Conservation (phyloP, 2,797 vertebrate species). For the Gallinago solitaria region DNA sequence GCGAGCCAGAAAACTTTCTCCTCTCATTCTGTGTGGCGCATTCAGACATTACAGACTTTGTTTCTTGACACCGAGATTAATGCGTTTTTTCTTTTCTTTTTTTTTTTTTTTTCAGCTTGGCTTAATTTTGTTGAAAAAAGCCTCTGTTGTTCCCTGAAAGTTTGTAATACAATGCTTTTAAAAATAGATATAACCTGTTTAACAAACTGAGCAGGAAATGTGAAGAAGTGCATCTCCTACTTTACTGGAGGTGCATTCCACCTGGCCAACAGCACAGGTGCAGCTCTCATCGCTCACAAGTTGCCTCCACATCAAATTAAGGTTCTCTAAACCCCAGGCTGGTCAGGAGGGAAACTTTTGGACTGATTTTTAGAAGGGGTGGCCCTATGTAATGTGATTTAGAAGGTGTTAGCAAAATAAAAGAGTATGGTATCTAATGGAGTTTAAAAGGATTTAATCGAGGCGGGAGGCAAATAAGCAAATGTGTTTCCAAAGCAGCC, state of each 20-base stretch:
- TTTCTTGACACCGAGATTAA: slow-evolving; percentile 50
- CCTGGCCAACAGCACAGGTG: slow-evolving; percentile 70
- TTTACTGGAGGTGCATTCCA: slow-evolving; percentile 70
- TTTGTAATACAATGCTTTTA: slow-evolving; percentile 49
- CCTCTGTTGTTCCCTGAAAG: slow-evolving; percentile 24
- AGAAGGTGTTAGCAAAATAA: background rate
- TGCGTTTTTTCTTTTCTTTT: background rate
- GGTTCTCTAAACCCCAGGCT: slow-evolving; percentile 9
- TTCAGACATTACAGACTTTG: background rate
- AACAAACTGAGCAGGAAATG: slow-evolving; percentile 73
- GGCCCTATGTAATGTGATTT: accelerated
- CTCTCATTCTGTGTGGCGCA: background rate
- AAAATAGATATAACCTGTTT: slow-evolving; percentile 76
- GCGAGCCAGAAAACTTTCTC: background rate
- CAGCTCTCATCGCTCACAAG: slow-evolving; percentile 49
- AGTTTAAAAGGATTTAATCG: background rate
- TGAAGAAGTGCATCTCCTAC: slow-evolving; percentile 64
- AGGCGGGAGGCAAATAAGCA: background rate
- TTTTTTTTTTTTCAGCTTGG: background rate
- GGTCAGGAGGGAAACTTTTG: background rate
- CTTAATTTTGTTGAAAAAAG: slow-evolving; percentile 52
- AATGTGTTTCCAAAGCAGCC: background rate
- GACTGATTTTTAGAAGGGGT: background rate
- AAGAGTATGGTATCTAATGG: background rate
- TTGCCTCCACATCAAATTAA: slow-evolving; percentile 49